Percentiles rank a stretch among this genome's conserved stretches.
phyloP scores from a whole-genome alignment of 2,888 invertebrate genomes.

The Stegophylla sp. region DNA sequence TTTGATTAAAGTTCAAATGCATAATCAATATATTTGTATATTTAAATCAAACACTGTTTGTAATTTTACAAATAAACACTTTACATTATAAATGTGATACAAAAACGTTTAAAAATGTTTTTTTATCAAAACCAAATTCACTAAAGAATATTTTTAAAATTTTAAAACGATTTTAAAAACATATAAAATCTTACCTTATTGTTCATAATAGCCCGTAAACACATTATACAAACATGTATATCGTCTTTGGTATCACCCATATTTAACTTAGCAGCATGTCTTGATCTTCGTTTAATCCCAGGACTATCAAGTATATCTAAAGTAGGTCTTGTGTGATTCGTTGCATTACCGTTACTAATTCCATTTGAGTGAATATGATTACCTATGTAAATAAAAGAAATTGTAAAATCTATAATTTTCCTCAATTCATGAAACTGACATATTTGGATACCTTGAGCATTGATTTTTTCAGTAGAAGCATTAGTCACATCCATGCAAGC shows the following conservation, averaged over 20 bases:
- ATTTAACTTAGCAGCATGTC: constrained; percentile 86
- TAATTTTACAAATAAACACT: constrained; percentile 13
- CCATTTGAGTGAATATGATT: constrained; percentile 43
- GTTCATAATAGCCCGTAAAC: constrained; percentile 99
- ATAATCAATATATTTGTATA: constrained; percentile 43
- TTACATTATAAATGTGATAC: constrained; percentile 1
- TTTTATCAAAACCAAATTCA: neutral
- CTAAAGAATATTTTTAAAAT: neutral
- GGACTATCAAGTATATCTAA: constrained; percentile 74
- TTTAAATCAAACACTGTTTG: constrained; percentile 27
- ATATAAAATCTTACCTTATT: constrained; percentile 76
- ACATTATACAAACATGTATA: constrained; percentile 99
- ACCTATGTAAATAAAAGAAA: constrained; percentile 24
- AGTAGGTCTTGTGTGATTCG: constrained; percentile 61
- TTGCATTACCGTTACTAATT: constrained; percentile 50
- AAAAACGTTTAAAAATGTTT: neutral
- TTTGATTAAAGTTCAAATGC: constrained; percentile 56
- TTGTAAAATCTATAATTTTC: neutral
- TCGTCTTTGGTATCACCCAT: constrained; percentile 97
- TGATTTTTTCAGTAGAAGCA: constrained; percentile 47
- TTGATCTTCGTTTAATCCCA: constrained; percentile 75
- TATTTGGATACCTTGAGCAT: constrained; percentile 26
- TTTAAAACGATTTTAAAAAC: neutral
- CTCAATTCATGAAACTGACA: neutral
- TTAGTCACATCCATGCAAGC: constrained; percentile 65